Conservation (phyloP, 2,888 invertebrate species). For the Trissoscelio sp. region DNA sequence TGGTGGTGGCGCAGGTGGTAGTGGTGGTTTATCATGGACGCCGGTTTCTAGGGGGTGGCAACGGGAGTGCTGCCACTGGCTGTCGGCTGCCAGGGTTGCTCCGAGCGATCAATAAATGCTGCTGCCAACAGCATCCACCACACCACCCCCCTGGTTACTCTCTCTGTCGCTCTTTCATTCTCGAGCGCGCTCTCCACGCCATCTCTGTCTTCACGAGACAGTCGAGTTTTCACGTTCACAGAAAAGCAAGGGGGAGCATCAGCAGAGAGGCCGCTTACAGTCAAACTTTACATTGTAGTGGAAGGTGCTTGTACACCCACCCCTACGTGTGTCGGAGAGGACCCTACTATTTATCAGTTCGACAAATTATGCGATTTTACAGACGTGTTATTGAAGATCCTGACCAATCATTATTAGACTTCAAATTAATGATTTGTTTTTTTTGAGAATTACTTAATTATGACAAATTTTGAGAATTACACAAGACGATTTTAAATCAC, state of each 20-base stretch:
- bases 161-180: constrained; percentile 15
- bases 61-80: constrained; percentile 39
- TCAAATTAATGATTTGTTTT: no score
- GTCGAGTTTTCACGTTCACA: constrained; percentile 65
- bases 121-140: constrained; percentile 79
- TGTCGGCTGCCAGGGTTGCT: constrained; percentile 76
- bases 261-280: constrained; percentile 30
- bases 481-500: no score
- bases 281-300: constrained; percentile 9
- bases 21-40: constrained; percentile 68
- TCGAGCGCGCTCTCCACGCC: constrained; percentile 22
- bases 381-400: not conserved
- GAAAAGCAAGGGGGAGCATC: constrained; percentile 69
- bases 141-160: constrained; percentile 78
- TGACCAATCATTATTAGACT: not conserved
- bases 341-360: constrained; percentile 20
- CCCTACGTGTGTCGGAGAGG: not conserved
- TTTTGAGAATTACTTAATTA: no score
- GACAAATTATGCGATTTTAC: constrained; percentile 25
- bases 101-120: constrained; percentile 82
- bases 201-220: constrained; percentile 34
- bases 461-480: no score
- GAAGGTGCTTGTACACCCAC: not conserved
- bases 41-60: constrained; percentile 67
- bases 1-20: constrained; percentile 36